Conservation (phyloP, 2,888 invertebrate species). For the Allolobophora icterica region DNA sequence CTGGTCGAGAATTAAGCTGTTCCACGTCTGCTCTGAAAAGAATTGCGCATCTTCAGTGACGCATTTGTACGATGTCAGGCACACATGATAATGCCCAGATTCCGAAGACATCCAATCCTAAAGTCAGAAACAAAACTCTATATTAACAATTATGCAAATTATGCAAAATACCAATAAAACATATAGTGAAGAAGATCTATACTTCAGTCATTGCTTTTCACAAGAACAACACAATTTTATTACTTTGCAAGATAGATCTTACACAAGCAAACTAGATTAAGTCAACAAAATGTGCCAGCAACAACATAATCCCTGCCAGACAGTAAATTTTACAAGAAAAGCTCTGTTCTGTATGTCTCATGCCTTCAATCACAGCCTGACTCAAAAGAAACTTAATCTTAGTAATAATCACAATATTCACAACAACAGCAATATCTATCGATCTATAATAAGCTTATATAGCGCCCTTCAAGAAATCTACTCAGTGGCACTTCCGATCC, state of each 20-base stretch:
- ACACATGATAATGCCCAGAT: neutral
- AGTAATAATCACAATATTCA: neutral
- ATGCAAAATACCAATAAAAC: neutral
- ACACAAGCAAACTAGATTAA: neutral
- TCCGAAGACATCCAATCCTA: constrained; percentile 24
- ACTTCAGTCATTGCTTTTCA: neutral
- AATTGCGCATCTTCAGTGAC: neutral
- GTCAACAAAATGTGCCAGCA: neutral
- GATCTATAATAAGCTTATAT: no score
- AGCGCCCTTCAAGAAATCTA: no score
- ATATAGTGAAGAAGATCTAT: neutral
- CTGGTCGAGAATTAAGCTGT: constrained; percentile 12
- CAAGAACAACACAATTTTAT: neutral
- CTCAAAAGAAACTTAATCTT: neutral
- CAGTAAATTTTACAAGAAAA: neutral
- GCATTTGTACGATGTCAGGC: neutral
- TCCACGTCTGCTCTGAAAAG: constrained; percentile 18
- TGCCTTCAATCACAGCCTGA: neutral
- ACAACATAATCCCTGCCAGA: neutral
- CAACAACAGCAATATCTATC: no score
- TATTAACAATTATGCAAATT: neutral
- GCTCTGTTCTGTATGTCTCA: neutral
- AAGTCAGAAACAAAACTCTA: neutral
- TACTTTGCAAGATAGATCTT: neutral
- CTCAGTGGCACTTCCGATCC: no score